Percentiles rank a stretch among this genome's conserved stretches.
Conservation (phyloP, 2,797 vertebrate genomes). For the Sarcophilus harrisii region DNA sequence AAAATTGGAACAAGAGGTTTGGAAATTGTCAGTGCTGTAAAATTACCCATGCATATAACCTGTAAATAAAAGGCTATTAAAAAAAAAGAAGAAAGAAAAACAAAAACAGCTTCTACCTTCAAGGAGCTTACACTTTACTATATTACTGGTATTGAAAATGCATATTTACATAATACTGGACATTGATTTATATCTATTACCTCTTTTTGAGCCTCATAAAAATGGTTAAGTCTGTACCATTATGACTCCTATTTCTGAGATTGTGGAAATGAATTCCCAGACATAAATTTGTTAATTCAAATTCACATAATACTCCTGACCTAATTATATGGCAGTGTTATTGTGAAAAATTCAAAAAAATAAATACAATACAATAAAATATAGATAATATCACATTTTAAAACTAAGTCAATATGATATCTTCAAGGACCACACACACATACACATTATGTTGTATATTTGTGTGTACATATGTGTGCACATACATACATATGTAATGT, state of each 20-base stretch:
- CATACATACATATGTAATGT: too few relatives aligned
- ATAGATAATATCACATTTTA: background rate
- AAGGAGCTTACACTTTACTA: background rate
- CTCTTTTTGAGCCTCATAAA: background rate
- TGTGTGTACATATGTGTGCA: background rate
- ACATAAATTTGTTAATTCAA: background rate
- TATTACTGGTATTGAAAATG: background rate
- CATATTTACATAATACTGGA: background rate
- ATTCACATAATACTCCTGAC: background rate
- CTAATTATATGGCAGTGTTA: background rate
- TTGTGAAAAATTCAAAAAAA: background rate
- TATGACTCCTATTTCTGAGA: background rate
- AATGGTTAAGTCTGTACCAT: background rate
- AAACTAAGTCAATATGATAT: background rate
- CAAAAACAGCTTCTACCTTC: background rate
- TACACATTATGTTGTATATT: background rate
- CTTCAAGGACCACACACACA: background rate
- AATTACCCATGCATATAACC: too few relatives aligned
- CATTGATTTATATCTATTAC: background rate
- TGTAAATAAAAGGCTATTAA: too few relatives aligned
- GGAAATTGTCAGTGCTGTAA: too few relatives aligned
- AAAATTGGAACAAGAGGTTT: too few relatives aligned
- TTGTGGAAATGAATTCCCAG: background rate
- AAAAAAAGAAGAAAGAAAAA: too few relatives aligned
- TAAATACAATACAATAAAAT: background rate